Evolutionary conservation across 2,888 invertebrate species (phyloP), one percentile per base, ranked within the genome.

Genomic region (Cartodere bifasciata): DNA sequence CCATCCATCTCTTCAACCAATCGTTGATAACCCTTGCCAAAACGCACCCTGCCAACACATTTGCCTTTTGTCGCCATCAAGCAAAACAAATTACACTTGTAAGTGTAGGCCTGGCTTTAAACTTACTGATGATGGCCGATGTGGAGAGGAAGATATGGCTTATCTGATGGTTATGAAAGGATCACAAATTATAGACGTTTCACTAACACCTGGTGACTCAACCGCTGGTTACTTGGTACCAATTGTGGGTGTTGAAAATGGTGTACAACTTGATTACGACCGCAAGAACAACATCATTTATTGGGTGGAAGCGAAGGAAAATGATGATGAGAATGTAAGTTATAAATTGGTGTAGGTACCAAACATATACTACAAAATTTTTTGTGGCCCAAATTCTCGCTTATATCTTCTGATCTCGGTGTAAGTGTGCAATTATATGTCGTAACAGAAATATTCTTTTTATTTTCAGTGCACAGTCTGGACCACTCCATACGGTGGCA

Each of bases 1-100:
- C 46, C 97, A 97, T 60, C 87, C 91, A 1, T 85, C 90, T 0
- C 64, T 95, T 28, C 98, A 98, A 58, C 94, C 94, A 0, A 62
- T 70, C 36, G 67, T 73, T 10, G 60, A 69, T 0, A 79, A 80
- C 40, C 91, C 94, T 0, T 97, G 97, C 58, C 64, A 58, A 9
- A 67, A 67, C 21, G 64, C 72, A 0, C 65, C 68, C 0, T 98
- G 97, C 51, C 80, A 82, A 45, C 95, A 98, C 52, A 65, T 97
- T 3, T 98, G 97, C 55, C 64, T 98, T 13, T 65, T 97, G 1
- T 90, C 91, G 29, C 90, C 90, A 0, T 71, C 72, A 30, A 58
- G 65, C 0, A 53, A 65, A 1, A 57, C 62, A 1, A 83, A 83
- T 1, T 95, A 76, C 55, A 75, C 78, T 1, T 98, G 98, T 57